Percentiles rank a stretch among this genome's conserved stretches.
phyloP scores from a whole-genome alignment of 2,113 vertebrate genomes.

The Megaleporinus macrocephalus region DNA sequence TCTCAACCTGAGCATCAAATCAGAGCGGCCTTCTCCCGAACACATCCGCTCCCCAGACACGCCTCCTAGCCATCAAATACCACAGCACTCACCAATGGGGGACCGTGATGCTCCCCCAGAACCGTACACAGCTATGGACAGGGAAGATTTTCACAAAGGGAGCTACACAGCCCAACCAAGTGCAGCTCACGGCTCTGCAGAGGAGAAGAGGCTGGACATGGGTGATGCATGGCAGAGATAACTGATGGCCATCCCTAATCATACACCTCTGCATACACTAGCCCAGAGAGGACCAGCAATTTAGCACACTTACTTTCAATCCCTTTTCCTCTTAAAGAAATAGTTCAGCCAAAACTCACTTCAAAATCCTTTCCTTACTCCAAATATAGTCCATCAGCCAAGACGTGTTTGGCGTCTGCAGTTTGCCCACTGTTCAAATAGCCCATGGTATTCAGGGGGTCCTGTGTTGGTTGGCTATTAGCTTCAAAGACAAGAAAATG shows the following conservation, averaged over 20 bases:
- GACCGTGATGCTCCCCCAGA: constrained; percentile 63
- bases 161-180: constrained; percentile 67
- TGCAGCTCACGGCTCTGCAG: constrained; percentile 63
- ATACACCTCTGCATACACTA: background rate
- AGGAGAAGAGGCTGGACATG: constrained; percentile 76
- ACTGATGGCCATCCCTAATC: constrained; percentile 34
- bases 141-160: constrained; percentile 76
- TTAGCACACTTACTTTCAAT: background rate
- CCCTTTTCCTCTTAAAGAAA: background rate
- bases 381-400: no score
- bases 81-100: constrained; percentile 67
- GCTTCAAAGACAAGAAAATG: no score
- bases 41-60: constrained; percentile 74
- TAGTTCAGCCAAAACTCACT: background rate
- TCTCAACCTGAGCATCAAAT: constrained; percentile 86
- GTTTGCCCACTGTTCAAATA: no score
- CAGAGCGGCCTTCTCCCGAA: constrained; percentile 85
- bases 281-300: background rate
- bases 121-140: constrained; percentile 60
- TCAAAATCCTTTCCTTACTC: background rate
- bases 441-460: no score
- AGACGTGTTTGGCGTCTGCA: no score
- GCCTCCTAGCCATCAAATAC: constrained; percentile 68
- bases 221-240: constrained; percentile 88
- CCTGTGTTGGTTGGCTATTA: no score